Percentiles rank a stretch among this genome's conserved stretches.
Conservation (phyloP, 2,888 invertebrate species). For the Caenorhabditis afra region DNA sequence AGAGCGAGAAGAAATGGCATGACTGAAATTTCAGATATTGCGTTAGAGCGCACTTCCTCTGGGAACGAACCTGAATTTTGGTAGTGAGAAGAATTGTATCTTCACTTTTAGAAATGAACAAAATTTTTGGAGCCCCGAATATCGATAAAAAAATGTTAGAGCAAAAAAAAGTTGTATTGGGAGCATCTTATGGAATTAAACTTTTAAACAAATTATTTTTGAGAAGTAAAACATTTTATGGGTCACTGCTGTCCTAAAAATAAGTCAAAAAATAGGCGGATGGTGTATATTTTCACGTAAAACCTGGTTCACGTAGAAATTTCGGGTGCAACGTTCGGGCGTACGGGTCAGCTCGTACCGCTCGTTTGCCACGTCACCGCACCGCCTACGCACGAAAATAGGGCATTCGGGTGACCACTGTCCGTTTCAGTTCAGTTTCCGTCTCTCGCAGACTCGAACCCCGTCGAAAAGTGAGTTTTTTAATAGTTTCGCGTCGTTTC, state of each 20-base stretch:
- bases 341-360: conserved; percentile 3
- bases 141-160: conserved; percentile 10
- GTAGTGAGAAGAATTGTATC: no score
- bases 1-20: conserved; percentile 49
- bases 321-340: no score
- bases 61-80: no score
- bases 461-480: conserved; percentile 18
- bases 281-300: no score
- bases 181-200: no score
- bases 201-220: no score
- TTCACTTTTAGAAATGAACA: neutral
- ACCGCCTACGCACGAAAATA: conserved; percentile 20
- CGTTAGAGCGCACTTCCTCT: no score
- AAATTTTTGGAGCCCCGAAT: conserved; percentile 10
- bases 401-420: conserved; percentile 16
- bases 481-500: no score
- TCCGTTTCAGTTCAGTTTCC: neutral
- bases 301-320: neutral
- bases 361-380: conserved; percentile 26
- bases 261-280: no score
- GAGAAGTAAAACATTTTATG: no score
- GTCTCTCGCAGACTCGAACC: conserved; percentile 9
- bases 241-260: no score
- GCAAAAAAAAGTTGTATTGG: no score
- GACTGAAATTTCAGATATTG: neutral